Percentiles rank a stretch among this genome's conserved stretches.
Conservation (phyloP, 2,888 invertebrate genomes). For the Craniophora ligustri region DNA sequence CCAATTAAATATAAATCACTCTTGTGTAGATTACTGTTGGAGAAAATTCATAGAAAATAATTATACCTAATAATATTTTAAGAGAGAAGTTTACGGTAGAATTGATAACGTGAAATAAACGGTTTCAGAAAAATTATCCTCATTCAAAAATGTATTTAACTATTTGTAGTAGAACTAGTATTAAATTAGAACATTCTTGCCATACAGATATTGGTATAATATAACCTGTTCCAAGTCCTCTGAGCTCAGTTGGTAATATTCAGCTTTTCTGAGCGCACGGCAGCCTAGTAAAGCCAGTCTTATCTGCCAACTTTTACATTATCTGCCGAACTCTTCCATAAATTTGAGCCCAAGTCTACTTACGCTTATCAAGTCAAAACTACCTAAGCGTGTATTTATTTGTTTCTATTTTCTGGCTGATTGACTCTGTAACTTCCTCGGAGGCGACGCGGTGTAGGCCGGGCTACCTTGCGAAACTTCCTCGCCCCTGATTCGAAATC, state of each 20-base stretch:
- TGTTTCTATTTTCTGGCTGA: constrained; percentile 86
- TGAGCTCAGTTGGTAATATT: constrained; percentile 69
- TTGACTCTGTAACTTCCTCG: constrained; percentile 78
- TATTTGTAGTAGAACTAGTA: constrained; percentile 26
- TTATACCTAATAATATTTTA: constrained; percentile 7
- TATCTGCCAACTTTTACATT: constrained; percentile 85
- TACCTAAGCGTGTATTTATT: constrained; percentile 85
- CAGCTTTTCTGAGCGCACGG: constrained; percentile 66
- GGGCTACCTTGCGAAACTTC: constrained; percentile 80
- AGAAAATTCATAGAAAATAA: too few relatives aligned
- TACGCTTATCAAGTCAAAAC: constrained; percentile 86
- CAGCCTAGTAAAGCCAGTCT: constrained; percentile 76
- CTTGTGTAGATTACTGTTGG: constrained; percentile 10
- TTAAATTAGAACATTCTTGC: constrained; percentile 17
- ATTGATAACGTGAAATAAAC: too few relatives aligned
- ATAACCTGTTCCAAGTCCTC: constrained; percentile 64
- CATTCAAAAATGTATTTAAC: neutral
- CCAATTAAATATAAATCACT: constrained; percentile 33
- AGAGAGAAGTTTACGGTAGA: neutral
- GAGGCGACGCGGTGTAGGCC: constrained; percentile 72
- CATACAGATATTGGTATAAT: constrained; percentile 63
- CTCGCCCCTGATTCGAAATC: constrained; percentile 85
- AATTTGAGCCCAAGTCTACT: constrained; percentile 80
- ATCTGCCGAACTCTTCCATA: constrained; percentile 82
- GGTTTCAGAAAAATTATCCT: neutral